phyloP scores from a whole-genome alignment of 2,888 invertebrate genomes.

The Agonopterix arenella region DNA sequence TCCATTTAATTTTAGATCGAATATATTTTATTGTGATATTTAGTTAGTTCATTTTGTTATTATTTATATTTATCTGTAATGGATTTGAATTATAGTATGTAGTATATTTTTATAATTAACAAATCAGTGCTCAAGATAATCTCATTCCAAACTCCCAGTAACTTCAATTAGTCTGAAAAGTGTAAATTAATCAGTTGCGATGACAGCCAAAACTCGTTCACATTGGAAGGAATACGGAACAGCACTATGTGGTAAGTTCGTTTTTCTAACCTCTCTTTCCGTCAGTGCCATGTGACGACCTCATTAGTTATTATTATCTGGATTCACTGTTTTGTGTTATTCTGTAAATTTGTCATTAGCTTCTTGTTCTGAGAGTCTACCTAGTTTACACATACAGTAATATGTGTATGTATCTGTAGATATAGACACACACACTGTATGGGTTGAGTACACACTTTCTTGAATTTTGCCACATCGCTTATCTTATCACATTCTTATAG shows the following conservation, averaged over 20 bases:
- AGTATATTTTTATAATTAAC: slow-evolving; percentile 51
- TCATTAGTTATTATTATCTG: slow-evolving; percentile 5
- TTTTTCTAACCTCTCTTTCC: slow-evolving; percentile 58
- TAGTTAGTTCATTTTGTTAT: slow-evolving; percentile 67
- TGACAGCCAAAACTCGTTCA: slow-evolving; percentile 73
- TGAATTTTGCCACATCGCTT: too few relatives aligned
- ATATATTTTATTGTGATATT: slow-evolving; percentile 75
- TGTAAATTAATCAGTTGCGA: slow-evolving; percentile 45
- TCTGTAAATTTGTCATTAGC: neutral
- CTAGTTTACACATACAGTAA: too few relatives aligned
- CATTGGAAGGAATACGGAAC: slow-evolving; percentile 77
- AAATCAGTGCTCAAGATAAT: slow-evolving; percentile 73
- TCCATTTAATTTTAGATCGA: slow-evolving; percentile 68
- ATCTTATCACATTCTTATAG: too few relatives aligned
- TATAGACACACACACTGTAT: too few relatives aligned
- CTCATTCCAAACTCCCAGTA: slow-evolving; percentile 71
- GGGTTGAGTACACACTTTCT: too few relatives aligned
- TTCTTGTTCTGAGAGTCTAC: too few relatives aligned
- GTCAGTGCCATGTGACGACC: slow-evolving; percentile 41
- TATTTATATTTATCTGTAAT: slow-evolving; percentile 59
- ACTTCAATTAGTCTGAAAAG: slow-evolving; percentile 39
- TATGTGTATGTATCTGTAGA: too few relatives aligned
- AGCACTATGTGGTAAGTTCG: slow-evolving; percentile 71
- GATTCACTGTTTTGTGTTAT: neutral
- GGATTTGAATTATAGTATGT: slow-evolving; percentile 63